Base-by-base conservation (phyloP, 2,888 invertebrate genomes). In the Chironomus riparius region DNA sequence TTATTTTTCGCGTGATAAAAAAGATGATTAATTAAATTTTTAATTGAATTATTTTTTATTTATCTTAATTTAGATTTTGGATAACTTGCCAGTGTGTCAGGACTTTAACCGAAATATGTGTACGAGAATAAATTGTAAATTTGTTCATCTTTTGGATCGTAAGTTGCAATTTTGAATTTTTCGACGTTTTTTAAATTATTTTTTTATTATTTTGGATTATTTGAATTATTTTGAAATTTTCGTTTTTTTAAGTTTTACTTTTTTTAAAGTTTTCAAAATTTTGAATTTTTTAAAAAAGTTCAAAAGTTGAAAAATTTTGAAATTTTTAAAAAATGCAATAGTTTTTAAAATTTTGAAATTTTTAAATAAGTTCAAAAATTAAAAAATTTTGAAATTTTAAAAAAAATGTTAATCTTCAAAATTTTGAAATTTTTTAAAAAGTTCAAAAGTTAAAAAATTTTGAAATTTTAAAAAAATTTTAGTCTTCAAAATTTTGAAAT, bases 51-150 rank as follows among this genome's bases (percentile, higher is more conserved):
- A 6, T 38, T 47, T 69, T 18, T 47, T 69, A 18, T 18, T 38
- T 10, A 22, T 68, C 18, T 70, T 70, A 15, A 1, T 68, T 68
- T 21, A 69, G 76, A 28, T 76, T 47, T n/a, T 95, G 96, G 97
- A 95, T 96, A 97, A 94, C 95, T 96, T 95, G 95, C 97, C 92
- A 94, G 96, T 95, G 92, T 97, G 94, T 97, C 96, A 94, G 94
- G 97, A 95, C 97, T 97, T 96, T 97, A 97, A 95, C 92, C 92
- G 93, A 88, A 94, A 95, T 89, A 92, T 93, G 88, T 95, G 95
- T 90, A 92, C 92, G 88, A 92, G 95, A 90, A 91, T 92, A 88
- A 93, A 94, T 90, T 96, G 96, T 93, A 95, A 94, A 91, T 95
- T 95, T 90, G 94, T 96, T 89, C 96, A 96, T 92, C 92, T 96